Base-by-base conservation (phyloP, 2,888 invertebrate genomes). In the Diabrotica balteata region DNA sequence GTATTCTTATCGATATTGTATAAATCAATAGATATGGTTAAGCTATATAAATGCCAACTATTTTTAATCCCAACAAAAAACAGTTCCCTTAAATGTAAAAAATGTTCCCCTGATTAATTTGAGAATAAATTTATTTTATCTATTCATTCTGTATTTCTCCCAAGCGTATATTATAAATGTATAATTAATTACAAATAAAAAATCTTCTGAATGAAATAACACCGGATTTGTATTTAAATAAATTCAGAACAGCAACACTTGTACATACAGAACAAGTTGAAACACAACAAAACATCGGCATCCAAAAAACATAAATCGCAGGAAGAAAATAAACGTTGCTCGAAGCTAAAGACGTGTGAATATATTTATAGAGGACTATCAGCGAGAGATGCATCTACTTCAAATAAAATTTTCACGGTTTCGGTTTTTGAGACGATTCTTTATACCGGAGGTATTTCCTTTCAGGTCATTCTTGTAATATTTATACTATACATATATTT, bases 161-260 rank as follows among this genome's bases (percentile, higher is more conserved):
- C 17, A 17, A 17, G 2, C 43, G 43, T 54, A 43, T 54, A 43
- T 43, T n/a, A 43, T 17, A 17, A 17, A 17, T 54, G 43, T 54
- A 32, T n/a, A 54, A 54, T 43, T n/a, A 54, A 54, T 43, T 50
- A 42, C 46, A 59, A 59, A 59, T 50, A 59, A 43, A 49, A 59
- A 59, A 50, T 22, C 8, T 42, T 7, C 42, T 43, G 54, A 59
- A 59, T 50, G 50, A 49, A 42, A 67, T 43, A 47, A 52, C 62
- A 57, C 63, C 67, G 59, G 67, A 63, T 63, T 59, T 59, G 67
- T 63, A 67, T 67, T 54, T 46, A 67, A 59, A 63, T 67, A 67
- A 63, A 63, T 62, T 67, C 32, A 67, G 59, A 57, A 53, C 49
- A 63, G 61, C 67, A 50, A 67, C 63, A 51, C 61, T 32, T 32